phyloP scores from a whole-genome alignment of 1,140 invertebrate species.

The Luehdorfia chinensis region DNA sequence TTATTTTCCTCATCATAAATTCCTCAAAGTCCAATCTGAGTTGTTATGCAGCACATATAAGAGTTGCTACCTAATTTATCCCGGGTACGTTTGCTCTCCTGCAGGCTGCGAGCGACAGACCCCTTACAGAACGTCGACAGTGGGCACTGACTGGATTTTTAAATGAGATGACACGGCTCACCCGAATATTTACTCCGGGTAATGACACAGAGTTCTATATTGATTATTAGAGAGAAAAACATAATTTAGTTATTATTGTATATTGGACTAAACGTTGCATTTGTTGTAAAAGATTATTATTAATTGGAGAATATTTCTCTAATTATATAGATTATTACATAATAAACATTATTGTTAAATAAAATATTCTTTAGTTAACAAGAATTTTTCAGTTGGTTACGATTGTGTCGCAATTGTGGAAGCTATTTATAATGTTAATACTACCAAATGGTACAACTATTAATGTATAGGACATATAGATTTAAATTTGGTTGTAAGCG shows the following conservation, averaged over 20 bases:
- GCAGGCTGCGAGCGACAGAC: background rate
- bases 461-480: no score
- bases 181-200: constrained; percentile 9
- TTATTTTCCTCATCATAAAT: background rate
- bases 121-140: constrained; percentile 14
- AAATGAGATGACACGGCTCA: constrained; percentile 31
- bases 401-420: no score
- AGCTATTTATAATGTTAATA: no score
- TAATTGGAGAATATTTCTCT: no score
- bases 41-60: background rate
- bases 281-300: no score
- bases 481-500: no score
- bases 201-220: constrained; percentile 12
- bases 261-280: no score
- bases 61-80: constrained; percentile 10
- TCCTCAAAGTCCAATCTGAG: background rate
- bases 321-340: no score
- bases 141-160: constrained; percentile 32
- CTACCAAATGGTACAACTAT: no score
- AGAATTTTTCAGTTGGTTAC: no score
- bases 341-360: no score
- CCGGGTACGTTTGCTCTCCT: background rate
- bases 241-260: background rate
- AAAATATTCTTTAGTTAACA: no score
- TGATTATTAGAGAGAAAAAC: background rate